Base-by-base conservation (phyloP, 1,140 invertebrate species). In the Charaxes varanes region DNA sequence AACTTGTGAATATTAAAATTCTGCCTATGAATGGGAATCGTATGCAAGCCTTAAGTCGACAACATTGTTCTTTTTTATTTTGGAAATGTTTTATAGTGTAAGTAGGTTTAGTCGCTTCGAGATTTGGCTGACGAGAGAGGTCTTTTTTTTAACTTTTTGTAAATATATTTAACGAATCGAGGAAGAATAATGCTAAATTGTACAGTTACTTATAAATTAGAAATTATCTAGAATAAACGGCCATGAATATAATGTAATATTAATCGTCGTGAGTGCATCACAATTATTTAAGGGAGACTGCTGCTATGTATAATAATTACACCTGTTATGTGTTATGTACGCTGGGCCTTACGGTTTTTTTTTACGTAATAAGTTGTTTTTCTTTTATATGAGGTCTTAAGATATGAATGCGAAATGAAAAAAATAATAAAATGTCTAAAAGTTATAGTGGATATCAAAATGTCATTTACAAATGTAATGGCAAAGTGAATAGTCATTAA, bases 171-270 rank as follows among this genome's bases (percentile, higher is more conserved):
- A 64, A 62, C 53, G 41, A 41, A 62, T 58, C 47, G 53, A 55
- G 36, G 54, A 66, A 63, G 54, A 66, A 63, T 68, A 62, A 56
- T 62, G 47, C 58, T 59, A 50, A 49, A 62, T 66, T 76, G 71
- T 81, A 78, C 71, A 76, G 73, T 63, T 66, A 66, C 52, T 61
- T 59, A 52, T 68, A 59, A 62, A 59, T 70, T 65, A 70, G 62
- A 53, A 57, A 27, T 62, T 53, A 50, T 55, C 27, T 73, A 78
- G 60, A 47, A 60, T 69, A 67, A 41, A 60, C 63, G 65, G 73
- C 69, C 69, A 78, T 77, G 56, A 66, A 58, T 68, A 56, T 69
- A 65, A 63, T 54, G 43, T 70, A 64, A 60, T 68, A 52, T 60
- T 57, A 45, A 62, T 48, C 55, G 46, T 62, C 62, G 59, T 62